phyloP scores from a whole-genome alignment of 1,140 invertebrate genomes.

The Euborellia annulipes region DNA sequence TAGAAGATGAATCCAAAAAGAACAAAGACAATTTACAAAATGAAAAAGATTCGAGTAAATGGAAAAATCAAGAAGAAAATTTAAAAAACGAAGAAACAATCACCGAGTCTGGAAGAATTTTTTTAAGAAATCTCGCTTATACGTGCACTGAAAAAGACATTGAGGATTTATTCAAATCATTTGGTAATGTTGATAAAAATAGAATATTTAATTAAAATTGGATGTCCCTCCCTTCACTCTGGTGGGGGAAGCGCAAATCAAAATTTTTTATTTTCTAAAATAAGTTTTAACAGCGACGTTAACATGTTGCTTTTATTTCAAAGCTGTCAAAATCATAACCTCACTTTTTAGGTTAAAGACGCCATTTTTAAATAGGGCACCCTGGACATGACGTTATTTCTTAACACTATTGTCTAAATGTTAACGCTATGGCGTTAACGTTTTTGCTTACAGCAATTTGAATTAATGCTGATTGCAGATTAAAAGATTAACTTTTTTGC shows the following conservation, averaged over 20 bases:
- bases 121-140: conserved; percentile 87
- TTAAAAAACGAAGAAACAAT: conserved; percentile 64
- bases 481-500: too few relatives aligned
- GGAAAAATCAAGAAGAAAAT: conserved; percentile 50
- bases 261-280: too few relatives aligned
- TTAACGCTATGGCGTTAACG: too few relatives aligned
- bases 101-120: conserved; percentile 83
- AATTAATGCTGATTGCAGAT: too few relatives aligned
- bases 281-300: too few relatives aligned
- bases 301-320: too few relatives aligned
- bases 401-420: too few relatives aligned
- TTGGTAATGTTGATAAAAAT: conserved; percentile 43
- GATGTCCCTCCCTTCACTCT: neutral
- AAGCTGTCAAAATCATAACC: too few relatives aligned
- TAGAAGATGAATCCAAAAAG: conserved; percentile 21
- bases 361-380: too few relatives aligned
- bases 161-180: conserved; percentile 68
- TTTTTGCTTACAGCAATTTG: too few relatives aligned
- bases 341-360: too few relatives aligned
- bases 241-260: neutral
- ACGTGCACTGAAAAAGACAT: conserved; percentile 77
- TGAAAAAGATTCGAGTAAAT: conserved; percentile 33
- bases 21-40: conserved; percentile 16
- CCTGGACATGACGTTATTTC: too few relatives aligned
- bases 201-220: neutral